phyloP scores from a whole-genome alignment of 2,797 vertebrate genomes.

The Chloroceryle amazona region DNA sequence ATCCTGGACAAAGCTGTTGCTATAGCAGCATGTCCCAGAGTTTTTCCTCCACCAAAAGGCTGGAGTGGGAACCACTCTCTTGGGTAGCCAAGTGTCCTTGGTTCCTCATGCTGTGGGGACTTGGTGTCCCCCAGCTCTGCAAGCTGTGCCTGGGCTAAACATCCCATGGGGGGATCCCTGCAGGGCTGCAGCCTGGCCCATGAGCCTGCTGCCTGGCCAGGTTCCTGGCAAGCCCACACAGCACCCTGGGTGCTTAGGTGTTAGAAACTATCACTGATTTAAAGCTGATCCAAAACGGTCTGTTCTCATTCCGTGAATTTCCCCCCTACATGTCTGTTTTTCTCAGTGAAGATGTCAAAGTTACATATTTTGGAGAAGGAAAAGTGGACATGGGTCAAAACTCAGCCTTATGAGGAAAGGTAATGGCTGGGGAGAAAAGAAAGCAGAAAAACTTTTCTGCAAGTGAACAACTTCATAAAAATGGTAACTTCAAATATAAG shows the following conservation, averaged over 20 bases:
- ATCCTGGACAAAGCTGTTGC: background rate
- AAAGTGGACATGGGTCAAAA: background rate
- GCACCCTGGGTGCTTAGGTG: background rate
- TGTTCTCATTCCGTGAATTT: background rate
- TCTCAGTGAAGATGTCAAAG: background rate
- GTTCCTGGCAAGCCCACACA: background rate
- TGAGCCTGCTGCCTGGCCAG: background rate
- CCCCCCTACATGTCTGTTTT: background rate
- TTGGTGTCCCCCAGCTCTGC: background rate
- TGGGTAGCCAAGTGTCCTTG: background rate
- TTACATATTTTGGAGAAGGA: background rate
- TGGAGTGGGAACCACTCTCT: background rate
- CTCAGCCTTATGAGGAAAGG: background rate
- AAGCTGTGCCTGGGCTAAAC: background rate
- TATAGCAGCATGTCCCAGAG: background rate
- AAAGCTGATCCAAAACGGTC: background rate
- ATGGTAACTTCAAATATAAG: background rate
- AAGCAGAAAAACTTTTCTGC: background rate
- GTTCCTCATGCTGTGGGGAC: accelerated
- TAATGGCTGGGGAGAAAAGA: background rate
- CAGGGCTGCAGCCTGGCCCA: background rate
- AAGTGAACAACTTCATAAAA: background rate
- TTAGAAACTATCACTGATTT: background rate
- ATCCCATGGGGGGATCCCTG: accelerated
- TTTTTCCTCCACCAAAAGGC: background rate